phyloP scores from a whole-genome alignment of 2,113 vertebrate species.

The Catharus minimus region DNA sequence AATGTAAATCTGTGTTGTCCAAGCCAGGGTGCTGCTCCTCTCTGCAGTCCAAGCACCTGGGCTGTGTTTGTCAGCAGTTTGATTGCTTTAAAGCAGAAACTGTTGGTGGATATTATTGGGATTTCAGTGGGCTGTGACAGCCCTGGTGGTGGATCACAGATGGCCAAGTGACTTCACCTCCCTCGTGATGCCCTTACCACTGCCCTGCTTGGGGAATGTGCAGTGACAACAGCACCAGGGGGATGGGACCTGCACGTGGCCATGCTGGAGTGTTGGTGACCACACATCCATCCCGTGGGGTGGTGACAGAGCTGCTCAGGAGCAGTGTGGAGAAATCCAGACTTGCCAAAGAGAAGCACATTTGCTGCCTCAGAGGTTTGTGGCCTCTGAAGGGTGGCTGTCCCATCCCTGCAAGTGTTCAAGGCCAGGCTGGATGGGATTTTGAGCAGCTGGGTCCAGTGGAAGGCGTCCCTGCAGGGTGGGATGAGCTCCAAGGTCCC shows the following conservation, averaged over 20 bases:
- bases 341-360: neutral
- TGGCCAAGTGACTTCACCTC: neutral
- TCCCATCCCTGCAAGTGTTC: neutral
- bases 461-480: neutral
- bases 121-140: neutral
- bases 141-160: neutral
- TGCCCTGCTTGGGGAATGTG: neutral
- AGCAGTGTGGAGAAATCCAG: neutral
- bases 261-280: neutral
- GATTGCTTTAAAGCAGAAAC: neutral
- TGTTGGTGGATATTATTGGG: neutral
- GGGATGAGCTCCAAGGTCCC: neutral
- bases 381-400: neutral
- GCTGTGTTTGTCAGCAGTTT: neutral
- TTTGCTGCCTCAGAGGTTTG: neutral
- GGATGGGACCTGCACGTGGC: neutral
- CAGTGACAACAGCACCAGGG: neutral
- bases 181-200: neutral
- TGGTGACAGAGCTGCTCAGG: neutral
- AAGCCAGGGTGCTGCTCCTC: neutral
- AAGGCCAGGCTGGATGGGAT: neutral
- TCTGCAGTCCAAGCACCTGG: neutral
- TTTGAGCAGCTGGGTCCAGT: neutral
- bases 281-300: fast-evolving
- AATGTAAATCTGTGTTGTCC: neutral